Base-by-base conservation (phyloP, 2,113 vertebrate genomes). In the Dolichallabes microphthalmus region DNA sequence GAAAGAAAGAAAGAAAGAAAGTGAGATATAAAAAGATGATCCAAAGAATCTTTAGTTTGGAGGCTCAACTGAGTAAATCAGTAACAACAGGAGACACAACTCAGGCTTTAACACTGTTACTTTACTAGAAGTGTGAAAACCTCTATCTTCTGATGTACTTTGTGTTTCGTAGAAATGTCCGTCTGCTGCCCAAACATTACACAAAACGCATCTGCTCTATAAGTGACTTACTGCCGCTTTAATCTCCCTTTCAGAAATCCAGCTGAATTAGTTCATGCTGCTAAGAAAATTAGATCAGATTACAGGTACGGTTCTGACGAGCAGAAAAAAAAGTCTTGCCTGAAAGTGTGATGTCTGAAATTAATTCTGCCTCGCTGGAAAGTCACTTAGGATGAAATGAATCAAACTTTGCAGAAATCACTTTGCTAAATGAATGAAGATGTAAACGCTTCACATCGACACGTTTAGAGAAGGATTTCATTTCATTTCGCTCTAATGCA, bases 401-500 rank as follows among this genome's bases (percentile, higher is more conserved):
- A 45, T 45, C 45, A 45, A 35, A 45, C 45, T 45, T 8, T 45
- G 45, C 45, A 7, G 45, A 45, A 75, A 75, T 25, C 73, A 52
- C 45, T 50, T 45, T 53, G 73, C 73, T 75, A 53, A 57, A 58
- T 19, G 53, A 78, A 27, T 32, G 45, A 45, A 17, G 9, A 64
- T 80, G 55, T 25, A 63, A 81, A 52, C 11, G 57, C 25, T 58
- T 45, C 11, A n/a, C 10, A 58, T 79, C 12, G 22, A 13, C 57
- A 52, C 55, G 9, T 57, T 50, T 27, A 25, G 0, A 32, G 69
- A 39, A 69, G 50, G 63, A 50, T 58, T 50, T 15, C 22, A 11
- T 35, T 61, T 69, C 73, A 81, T 30, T 30, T 82, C 76, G 58
- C 22, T 61, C 14, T 84, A 27, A 88, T 79, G 82, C 57, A 71